Conservation (phyloP, 35 echinoderm and acorn worm genomes). For the Chiridota heheva region DNA sequence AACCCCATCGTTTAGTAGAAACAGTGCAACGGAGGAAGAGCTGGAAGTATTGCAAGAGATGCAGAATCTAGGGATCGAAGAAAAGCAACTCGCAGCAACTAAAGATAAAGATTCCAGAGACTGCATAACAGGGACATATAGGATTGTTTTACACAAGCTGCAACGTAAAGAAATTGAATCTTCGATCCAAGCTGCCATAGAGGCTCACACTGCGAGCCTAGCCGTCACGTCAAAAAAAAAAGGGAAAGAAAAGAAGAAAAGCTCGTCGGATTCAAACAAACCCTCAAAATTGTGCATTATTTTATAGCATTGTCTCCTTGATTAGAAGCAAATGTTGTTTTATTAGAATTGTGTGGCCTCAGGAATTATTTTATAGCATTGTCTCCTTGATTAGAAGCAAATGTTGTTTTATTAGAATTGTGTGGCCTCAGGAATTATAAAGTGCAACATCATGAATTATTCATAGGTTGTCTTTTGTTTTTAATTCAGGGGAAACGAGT, state of each 20-base stretch:
- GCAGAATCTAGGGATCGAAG: slow-evolving; percentile 72
- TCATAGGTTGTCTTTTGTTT: too few species aligned
- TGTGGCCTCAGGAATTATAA: too few species aligned
- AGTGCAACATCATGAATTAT: too few species aligned
- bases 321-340: too few species aligned
- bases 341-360: too few species aligned
- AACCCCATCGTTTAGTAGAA: slow-evolving; percentile 75
- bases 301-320: too few species aligned
- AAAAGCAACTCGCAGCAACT: slow-evolving; percentile 76
- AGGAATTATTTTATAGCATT: too few species aligned
- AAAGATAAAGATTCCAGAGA: slow-evolving; percentile 88
- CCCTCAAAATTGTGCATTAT: slow-evolving; percentile 86
- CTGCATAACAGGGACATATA: slow-evolving; percentile 95
- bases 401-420: too few species aligned
- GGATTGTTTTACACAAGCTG: slow-evolving; percentile 74
- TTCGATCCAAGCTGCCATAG: slow-evolving; percentile 33
- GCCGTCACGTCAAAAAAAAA: slow-evolving; percentile 57
- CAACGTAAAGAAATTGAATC: slow-evolving; percentile 79
- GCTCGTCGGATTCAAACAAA: slow-evolving; percentile 55
- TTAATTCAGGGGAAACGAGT: too few species aligned
- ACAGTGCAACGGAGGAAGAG: slow-evolving; percentile 83
- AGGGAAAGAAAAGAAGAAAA: slow-evolving; percentile 44
- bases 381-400: too few species aligned
- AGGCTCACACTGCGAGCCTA: slow-evolving; percentile 23
- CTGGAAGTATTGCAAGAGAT: slow-evolving; percentile 73